Percentiles rank a stretch among this genome's conserved stretches.
Conservation (phyloP, 1,140 invertebrate species). For the Proales similis region DNA sequence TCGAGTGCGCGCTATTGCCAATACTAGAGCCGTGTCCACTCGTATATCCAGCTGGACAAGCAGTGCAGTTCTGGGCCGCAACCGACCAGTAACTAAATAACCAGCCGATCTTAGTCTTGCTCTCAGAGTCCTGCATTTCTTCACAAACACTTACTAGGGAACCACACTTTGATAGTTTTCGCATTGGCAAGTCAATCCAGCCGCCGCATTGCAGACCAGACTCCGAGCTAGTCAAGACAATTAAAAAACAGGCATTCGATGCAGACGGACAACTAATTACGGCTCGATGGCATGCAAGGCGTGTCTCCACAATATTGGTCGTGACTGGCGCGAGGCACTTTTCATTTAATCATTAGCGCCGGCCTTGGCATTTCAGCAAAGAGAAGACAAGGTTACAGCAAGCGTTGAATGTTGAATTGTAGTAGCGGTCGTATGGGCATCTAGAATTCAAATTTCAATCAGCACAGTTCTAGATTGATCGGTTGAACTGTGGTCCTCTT, state of each 20-base stretch:
- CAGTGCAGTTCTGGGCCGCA: background rate
- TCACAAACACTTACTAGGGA: background rate
- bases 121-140: background rate
- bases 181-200: slow-evolving; percentile 28
- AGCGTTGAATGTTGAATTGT: background rate
- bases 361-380: background rate
- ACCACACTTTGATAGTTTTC: slow-evolving; percentile 5
- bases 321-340: slow-evolving; percentile 34
- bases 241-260: background rate
- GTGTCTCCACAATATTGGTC: slow-evolving; percentile 32
- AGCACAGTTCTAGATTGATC: background rate
- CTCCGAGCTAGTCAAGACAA: background rate
- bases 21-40: slow-evolving; percentile 23
- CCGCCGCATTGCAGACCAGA: slow-evolving; percentile 2
- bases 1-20: slow-evolving; percentile 11
- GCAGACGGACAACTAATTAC: background rate
- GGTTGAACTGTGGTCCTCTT: background rate
- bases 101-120: background rate
- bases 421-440: slow-evolving; percentile 17
- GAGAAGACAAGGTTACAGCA: slow-evolving; percentile 6
- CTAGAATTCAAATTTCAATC: background rate
- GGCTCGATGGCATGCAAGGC: slow-evolving; percentile 3
- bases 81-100: slow-evolving; percentile 19
- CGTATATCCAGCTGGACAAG: slow-evolving; percentile 8
- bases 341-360: background rate